Conservation (phyloP, 2,797 vertebrate species). For the Allobates femoralis region DNA sequence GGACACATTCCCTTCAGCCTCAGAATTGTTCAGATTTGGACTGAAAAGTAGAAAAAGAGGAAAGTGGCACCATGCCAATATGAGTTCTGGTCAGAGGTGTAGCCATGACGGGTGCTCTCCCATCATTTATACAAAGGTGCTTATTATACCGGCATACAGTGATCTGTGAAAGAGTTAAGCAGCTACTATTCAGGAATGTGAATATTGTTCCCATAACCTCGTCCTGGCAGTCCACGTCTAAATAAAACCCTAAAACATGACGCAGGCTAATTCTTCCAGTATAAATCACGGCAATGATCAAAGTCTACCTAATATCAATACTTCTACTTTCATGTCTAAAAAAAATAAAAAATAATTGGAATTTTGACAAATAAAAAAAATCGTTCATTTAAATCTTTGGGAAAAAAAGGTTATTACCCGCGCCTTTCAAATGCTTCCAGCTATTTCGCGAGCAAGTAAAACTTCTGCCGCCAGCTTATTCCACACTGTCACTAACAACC, state of each 20-base stretch:
- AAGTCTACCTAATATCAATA: constrained; percentile 14
- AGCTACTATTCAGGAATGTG: constrained; percentile 1
- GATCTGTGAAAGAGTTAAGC: not conserved
- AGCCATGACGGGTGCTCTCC: not conserved
- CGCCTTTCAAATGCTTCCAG: constrained; percentile 60
- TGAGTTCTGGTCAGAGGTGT: not conserved
- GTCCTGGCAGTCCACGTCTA: constrained; percentile 15
- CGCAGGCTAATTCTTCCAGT: constrained; percentile 15
- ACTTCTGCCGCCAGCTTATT: constrained; percentile 53
- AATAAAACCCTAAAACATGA: constrained; percentile 31
- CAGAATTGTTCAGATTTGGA: too few species aligned
- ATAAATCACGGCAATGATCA: constrained; percentile 29
- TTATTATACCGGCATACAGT: not conserved
- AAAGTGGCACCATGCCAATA: not conserved
- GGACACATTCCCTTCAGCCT: too few species aligned
- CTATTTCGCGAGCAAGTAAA: constrained; percentile 57
- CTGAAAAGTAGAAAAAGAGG: too few species aligned
- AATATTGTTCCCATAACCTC: constrained; percentile 38
- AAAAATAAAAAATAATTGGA: constrained; percentile 13
- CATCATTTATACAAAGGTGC: not conserved
- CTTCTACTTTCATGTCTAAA: constrained; percentile 21
- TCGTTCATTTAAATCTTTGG: constrained; percentile 48
- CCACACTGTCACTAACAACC: constrained; percentile 50
- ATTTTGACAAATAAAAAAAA: constrained; percentile 22
- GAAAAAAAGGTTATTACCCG: constrained; percentile 62